Conservation (phyloP, 2,113 vertebrate species). For the Nothoprocta pentlandii region DNA sequence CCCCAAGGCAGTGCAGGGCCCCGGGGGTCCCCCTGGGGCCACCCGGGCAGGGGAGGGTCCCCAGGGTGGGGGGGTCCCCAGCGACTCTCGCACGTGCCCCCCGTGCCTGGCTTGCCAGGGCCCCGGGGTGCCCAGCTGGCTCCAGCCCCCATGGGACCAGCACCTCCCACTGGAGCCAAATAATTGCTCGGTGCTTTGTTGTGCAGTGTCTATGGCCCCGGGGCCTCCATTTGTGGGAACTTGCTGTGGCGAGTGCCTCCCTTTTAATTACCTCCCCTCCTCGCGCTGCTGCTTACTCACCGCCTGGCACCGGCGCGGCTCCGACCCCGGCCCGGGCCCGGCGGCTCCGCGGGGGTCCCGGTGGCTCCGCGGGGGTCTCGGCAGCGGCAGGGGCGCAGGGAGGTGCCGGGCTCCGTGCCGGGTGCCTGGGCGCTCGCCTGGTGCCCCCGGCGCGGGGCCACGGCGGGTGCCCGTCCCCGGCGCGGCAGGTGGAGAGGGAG, state of each 20-base stretch:
- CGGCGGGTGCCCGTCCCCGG: rapidly evolving
- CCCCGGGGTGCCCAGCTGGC: conserved; percentile 69
- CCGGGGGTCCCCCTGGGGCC: too few species aligned
- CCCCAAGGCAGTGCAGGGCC: too few species aligned
- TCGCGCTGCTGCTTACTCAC: conserved; percentile 76
- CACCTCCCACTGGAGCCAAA: conserved; percentile 84
- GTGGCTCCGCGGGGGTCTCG: too few species aligned
- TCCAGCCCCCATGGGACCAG: conserved; percentile 75
- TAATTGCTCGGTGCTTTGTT: conserved; percentile 85
- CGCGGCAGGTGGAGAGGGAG: background rate
- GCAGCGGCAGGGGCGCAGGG: too few species aligned
- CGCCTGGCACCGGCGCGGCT: conserved; percentile 40
- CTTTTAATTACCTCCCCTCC: conserved; percentile 82
- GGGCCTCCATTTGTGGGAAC: conserved; percentile 83
- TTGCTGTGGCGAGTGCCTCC: conserved; percentile 80
- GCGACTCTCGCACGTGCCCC: background rate
- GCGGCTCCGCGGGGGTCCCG: background rate
- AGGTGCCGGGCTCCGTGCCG: rapidly evolving
- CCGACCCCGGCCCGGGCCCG: background rate
- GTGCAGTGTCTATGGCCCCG: conserved; percentile 82
- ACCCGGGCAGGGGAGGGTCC: too few species aligned
- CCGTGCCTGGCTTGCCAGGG: conserved; percentile 15
- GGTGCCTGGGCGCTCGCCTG: rapidly evolving
- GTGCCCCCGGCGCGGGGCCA: rapidly evolving
- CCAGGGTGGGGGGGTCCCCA: background rate